Evolutionary conservation across 2,797 vertebrate genomes (phyloP).

Genomic region (Decapterus maruadsi): DNA sequence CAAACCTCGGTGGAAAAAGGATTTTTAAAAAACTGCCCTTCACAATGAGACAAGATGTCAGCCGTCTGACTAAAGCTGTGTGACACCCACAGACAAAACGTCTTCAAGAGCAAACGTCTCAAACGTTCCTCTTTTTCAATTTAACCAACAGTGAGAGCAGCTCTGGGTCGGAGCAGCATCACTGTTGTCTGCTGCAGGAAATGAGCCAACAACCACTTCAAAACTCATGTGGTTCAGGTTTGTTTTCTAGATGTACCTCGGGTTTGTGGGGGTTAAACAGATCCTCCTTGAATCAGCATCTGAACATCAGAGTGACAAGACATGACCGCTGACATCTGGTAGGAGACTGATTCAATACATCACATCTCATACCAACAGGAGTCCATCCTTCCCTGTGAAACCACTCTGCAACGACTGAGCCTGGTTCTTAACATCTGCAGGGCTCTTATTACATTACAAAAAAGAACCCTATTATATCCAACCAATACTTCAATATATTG

Average conservation of each 20-base stretch:
- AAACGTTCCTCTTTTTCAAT: too few relatives aligned
- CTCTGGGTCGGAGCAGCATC: too few relatives aligned
- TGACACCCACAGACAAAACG: too few relatives aligned
- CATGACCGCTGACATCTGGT: not conserved
- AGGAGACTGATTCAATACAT: not conserved
- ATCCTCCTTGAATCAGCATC: not conserved
- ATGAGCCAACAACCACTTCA: not conserved
- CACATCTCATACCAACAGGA: not conserved
- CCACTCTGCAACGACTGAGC: slow-evolving; percentile 11
- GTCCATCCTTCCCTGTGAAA: slow-evolving; percentile 1
- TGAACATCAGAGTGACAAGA: not conserved
- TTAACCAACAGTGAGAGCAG: too few relatives aligned
- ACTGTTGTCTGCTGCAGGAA: not conserved
- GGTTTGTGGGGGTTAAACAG: too few relatives aligned
- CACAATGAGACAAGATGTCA: too few relatives aligned
- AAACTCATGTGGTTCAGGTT: not conserved
- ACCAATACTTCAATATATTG: too few relatives aligned
- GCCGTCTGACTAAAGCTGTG: too few relatives aligned
- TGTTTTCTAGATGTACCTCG: not conserved
- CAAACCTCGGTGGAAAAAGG: too few relatives aligned
- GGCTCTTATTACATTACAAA: not conserved
- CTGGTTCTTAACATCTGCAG: too few relatives aligned
- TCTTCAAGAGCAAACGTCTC: too few relatives aligned
- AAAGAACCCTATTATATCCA: not conserved
- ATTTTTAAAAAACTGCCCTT: too few relatives aligned